phyloP scores from a whole-genome alignment of 1,140 invertebrate species.

The Pseudachorutes palmiensis region DNA sequence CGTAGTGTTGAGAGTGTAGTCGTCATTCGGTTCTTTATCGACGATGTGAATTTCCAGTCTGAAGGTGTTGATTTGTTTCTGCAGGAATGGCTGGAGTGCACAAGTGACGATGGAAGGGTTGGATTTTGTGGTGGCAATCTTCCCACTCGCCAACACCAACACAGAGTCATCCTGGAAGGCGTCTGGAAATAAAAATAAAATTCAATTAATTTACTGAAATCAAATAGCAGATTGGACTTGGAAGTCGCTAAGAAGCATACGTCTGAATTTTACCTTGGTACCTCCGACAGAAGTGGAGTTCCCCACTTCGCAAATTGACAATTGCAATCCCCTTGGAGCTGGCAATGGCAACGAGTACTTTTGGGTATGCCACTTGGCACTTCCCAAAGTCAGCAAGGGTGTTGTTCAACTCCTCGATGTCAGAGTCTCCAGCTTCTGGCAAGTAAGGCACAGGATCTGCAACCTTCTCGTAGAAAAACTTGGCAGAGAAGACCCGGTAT shows the following conservation, averaged over 20 bases:
- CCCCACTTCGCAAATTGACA: constrained; percentile 24
- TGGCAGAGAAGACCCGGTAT: constrained; percentile 15
- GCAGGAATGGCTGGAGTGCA: constrained; percentile 17
- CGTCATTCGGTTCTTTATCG: background rate
- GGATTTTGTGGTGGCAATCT: constrained; percentile 1
- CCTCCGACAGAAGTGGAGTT: constrained; percentile 13
- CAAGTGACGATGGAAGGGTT: background rate
- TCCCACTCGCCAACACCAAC: constrained; percentile 2
- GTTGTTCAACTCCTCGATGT: background rate
- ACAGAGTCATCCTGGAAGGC: too few relatives aligned
- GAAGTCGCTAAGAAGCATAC: constrained; percentile 45
- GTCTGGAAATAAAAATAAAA: background rate
- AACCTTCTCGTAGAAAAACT: constrained; percentile 13
- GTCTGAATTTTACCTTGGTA: constrained; percentile 18
- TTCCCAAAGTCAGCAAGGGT: background rate
- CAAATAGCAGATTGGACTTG: constrained; percentile 65
- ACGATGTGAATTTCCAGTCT: background rate
- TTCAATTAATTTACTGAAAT: too few relatives aligned
- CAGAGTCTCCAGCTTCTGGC: background rate
- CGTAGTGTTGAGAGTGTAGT: background rate
- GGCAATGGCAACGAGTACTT: constrained; percentile 17
- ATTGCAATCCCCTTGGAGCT: constrained; percentile 22
- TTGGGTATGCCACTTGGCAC: constrained; percentile 6
- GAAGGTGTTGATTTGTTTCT: constrained; percentile 19
- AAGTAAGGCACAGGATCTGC: background rate